Evolutionary conservation across 2,113 vertebrate genomes (phyloP).

Genomic region (Eptesicus fuscus): DNA sequence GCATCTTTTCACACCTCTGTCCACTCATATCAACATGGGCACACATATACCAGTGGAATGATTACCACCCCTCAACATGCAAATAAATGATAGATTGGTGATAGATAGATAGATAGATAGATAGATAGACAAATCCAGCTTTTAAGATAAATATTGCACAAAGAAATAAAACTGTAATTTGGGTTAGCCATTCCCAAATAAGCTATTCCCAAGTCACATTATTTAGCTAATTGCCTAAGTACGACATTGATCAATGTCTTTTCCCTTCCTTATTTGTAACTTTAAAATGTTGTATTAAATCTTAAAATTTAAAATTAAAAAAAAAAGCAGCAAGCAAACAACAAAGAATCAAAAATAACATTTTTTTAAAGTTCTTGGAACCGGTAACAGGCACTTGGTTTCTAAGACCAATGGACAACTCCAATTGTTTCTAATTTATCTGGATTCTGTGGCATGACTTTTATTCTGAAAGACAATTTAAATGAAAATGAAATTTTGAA

Average conservation of each 20-base stretch:
- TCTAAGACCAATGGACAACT: accelerated
- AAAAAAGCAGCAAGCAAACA: not conserved
- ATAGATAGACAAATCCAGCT: not conserved
- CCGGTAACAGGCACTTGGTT: accelerated
- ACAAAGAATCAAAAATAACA: not conserved
- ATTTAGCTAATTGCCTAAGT: too few species aligned
- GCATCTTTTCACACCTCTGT: not conserved
- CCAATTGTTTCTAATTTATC: accelerated
- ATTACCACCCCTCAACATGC: not conserved
- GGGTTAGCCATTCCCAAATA: not conserved
- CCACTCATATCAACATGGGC: not conserved
- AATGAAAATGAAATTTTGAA: too few species aligned
- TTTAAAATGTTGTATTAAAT: not conserved
- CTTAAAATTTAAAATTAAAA: not conserved
- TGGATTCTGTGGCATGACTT: accelerated
- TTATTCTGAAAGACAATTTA: accelerated
- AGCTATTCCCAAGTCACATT: not conserved
- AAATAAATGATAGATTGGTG: too few species aligned
- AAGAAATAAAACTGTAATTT: not conserved
- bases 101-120: not conserved
- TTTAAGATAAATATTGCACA: not conserved
- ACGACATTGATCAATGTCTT: not conserved
- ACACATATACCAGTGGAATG: not conserved
- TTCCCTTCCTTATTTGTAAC: not conserved
- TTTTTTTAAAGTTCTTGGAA: not conserved